A percentile compares a stretch with the other conserved stretches of the same genome.
Conservation (phyloP, 2,113 vertebrate species). For the Lagenorhynchus albirostris region DNA sequence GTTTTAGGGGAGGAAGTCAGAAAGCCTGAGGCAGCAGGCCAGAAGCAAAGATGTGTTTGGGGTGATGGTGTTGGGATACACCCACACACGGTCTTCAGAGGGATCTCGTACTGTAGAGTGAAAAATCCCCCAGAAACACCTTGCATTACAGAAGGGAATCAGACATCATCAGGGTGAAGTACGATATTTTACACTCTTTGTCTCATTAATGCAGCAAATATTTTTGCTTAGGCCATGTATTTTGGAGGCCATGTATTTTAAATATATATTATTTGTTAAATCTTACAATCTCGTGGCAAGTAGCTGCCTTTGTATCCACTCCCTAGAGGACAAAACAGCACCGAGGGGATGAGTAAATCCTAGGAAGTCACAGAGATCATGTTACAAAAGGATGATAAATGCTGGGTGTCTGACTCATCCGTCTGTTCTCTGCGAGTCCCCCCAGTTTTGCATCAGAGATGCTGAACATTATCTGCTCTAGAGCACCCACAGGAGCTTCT, state of each 20-base stretch:
- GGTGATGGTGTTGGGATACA: fast-evolving
- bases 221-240: too few relatives aligned
- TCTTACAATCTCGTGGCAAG: not conserved
- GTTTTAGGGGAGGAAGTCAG: not conserved
- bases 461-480: fast-evolving
- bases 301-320: not conserved
- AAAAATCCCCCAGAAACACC: too few relatives aligned
- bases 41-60: not conserved
- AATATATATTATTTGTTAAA: not conserved
- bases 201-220: not conserved
- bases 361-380: not conserved
- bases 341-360: not conserved
- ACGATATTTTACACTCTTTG: not conserved
- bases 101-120: fast-evolving
- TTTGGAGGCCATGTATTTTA: not conserved
- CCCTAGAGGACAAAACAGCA: not conserved
- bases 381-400: not conserved
- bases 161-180: not conserved
- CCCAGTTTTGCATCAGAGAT: fast-evolving
- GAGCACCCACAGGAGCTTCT: too few relatives aligned
- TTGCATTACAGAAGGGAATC: not conserved
- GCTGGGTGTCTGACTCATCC: fast-evolving
- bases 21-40: too few relatives aligned
- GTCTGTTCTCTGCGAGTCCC: fast-evolving
- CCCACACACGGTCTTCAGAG: fast-evolving